Conservation (phyloP, 1,140 invertebrate species). For the Bursaphelenchus mucronatus region DNA sequence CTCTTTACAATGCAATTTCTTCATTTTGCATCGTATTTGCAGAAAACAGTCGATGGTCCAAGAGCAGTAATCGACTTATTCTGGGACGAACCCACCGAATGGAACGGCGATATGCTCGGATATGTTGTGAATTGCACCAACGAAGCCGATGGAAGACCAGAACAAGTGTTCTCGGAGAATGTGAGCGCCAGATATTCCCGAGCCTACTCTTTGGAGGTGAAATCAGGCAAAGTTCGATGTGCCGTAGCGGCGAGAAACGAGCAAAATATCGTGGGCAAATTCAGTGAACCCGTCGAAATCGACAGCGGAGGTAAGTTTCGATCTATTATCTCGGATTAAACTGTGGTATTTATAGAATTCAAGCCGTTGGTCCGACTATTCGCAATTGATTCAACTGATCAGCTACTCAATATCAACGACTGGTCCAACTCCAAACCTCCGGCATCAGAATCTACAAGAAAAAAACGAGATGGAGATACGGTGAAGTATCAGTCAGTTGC, state of each 20-base stretch:
- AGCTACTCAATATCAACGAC: conserved; percentile 51
- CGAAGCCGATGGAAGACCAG: conserved; percentile 9
- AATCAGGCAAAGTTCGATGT: conserved; percentile 55
- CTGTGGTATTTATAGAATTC: conserved; percentile 45
- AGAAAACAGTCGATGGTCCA: conserved; percentile 58
- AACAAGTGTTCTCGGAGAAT: conserved; percentile 8
- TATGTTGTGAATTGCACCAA: conserved; percentile 50
- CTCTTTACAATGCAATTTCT: conserved; percentile 19
- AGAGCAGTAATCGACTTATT: conserved; percentile 59
- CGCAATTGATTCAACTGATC: conserved; percentile 57
- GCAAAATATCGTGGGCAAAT: conserved; percentile 48
- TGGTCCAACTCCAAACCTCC: conserved; percentile 30
- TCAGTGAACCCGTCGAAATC: conserved; percentile 45
- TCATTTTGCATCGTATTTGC: conserved; percentile 14
- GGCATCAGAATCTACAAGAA: not conserved
- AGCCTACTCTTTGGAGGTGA: conserved; percentile 49
- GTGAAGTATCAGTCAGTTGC: conserved; percentile 51
- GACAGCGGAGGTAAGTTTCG: conserved; percentile 51
- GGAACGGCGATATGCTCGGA: conserved; percentile 58
- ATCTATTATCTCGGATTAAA: conserved; percentile 11
- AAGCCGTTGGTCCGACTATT: conserved; percentile 55
- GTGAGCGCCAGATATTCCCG: conserved; percentile 21
- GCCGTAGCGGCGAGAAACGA: conserved; percentile 56
- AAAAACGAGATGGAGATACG: conserved; percentile 15
- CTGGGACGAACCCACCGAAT: conserved; percentile 56